A percentile compares a stretch with the other conserved stretches of the same genome.
These are phyloP conservation scores for Lota lota DNA, from an alignment of 2,113 vertebrate genomes.

Conservation along the genomic window DNA sequence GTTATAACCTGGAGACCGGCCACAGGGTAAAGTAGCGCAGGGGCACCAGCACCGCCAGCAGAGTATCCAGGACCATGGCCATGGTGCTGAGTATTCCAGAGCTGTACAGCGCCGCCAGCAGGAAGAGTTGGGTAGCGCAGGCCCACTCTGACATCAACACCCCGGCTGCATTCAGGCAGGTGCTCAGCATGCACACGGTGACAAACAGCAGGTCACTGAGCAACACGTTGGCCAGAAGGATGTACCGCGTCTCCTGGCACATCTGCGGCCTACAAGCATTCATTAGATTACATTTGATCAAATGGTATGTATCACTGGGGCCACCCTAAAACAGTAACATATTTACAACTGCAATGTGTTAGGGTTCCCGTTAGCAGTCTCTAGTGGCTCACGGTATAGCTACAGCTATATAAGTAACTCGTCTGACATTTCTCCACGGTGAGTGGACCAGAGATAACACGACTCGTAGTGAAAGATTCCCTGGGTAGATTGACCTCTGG, in stretches of 20 bases:
- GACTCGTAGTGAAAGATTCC: too few species aligned
- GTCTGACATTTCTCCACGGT: too few species aligned
- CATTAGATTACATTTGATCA: neutral
- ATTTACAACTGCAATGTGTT: too few species aligned
- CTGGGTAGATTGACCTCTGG: too few species aligned
- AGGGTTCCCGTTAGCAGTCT: neutral
- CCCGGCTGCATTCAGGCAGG: slow-evolving; percentile 57
- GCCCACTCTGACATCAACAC: slow-evolving; percentile 56
- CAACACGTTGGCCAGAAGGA: slow-evolving; percentile 75
- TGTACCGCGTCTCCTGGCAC: slow-evolving; percentile 75
- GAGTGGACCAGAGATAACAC: too few species aligned
- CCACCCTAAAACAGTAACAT: too few species aligned
- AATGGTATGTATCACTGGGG: too few species aligned
- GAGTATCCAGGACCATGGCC: slow-evolving; percentile 74
- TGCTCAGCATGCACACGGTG: slow-evolving; percentile 62
- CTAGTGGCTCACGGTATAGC: neutral
- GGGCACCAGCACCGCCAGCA: slow-evolving; percentile 72
- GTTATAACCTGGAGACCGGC: slow-evolving; percentile 49
- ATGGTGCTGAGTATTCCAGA: slow-evolving; percentile 73
- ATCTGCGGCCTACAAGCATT: slow-evolving; percentile 33
- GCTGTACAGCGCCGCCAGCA: slow-evolving; percentile 66
- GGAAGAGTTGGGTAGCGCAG: slow-evolving; percentile 68
- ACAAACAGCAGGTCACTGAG: slow-evolving; percentile 77
- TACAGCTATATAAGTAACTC: neutral
- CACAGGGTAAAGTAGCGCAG: slow-evolving; percentile 69